Percentiles rank a stretch among this genome's conserved stretches.
These are phyloP conservation scores for Apoderus coryli DNA, from an alignment of 2,888 invertebrate species.

Conservation along the genomic window DNA sequence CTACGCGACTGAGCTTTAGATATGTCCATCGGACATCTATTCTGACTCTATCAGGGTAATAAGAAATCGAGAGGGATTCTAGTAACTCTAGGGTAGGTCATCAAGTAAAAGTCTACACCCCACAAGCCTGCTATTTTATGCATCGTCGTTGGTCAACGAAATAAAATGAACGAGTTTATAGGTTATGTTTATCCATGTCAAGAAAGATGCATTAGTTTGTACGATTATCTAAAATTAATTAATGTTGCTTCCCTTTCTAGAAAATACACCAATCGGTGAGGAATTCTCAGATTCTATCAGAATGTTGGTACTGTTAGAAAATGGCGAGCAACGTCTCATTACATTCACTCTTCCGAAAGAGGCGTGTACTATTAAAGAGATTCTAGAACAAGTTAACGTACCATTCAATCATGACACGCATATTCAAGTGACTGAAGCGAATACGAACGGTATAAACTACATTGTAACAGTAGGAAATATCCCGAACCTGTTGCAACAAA, in stretches of 20 bases:
- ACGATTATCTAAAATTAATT: background rate
- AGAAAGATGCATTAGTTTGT: background rate
- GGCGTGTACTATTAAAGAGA: conserved; percentile 68
- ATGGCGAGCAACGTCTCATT: conserved; percentile 67
- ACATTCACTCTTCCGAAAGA: conserved; percentile 71
- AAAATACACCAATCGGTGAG: conserved; percentile 34
- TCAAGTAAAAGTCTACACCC: too few species aligned
- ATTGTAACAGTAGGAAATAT: conserved; percentile 53
- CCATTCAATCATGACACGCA: conserved; percentile 53
- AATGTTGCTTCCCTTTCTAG: conserved; percentile 21
- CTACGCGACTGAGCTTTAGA: too few species aligned
- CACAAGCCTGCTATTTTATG: too few species aligned
- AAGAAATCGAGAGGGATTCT: too few species aligned
- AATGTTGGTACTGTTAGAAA: conserved; percentile 64
- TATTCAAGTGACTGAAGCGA: conserved; percentile 61
- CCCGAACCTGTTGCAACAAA: too few species aligned
- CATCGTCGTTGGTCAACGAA: too few species aligned
- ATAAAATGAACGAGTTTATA: too few species aligned
- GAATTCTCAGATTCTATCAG: conserved; percentile 53
- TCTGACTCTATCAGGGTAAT: too few species aligned
- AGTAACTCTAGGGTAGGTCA: too few species aligned
- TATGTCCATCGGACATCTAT: too few species aligned
- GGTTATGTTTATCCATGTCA: too few species aligned
- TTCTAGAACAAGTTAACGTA: conserved; percentile 63
- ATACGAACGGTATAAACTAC: conserved; percentile 62